phyloP scores from a whole-genome alignment of 2,888 invertebrate species.

The Drosophila kambysellisi region DNA sequence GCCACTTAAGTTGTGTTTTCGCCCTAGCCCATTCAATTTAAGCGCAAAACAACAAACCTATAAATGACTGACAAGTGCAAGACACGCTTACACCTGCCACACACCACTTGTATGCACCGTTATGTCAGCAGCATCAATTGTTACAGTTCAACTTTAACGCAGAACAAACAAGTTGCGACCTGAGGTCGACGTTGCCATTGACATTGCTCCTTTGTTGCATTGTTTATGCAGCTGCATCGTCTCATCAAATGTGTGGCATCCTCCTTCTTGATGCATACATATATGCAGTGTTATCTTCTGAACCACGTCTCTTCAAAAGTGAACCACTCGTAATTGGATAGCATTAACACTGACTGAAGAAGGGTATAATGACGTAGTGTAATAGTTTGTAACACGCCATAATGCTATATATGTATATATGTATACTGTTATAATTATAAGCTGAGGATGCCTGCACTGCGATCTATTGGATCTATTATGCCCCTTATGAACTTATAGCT shows the following conservation, averaged over 20 bases:
- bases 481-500: no score
- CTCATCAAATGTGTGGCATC: slow-evolving; percentile 25
- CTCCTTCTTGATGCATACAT: slow-evolving; percentile 1
- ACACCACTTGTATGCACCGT: not conserved
- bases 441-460: no score
- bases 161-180: slow-evolving; percentile 57
- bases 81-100: slow-evolving; percentile 25
- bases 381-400: not conserved
- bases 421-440: no score
- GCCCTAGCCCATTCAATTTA: slow-evolving; percentile 60
- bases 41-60: slow-evolving; percentile 68
- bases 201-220: slow-evolving; percentile 55
- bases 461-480: no score
- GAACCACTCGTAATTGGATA: slow-evolving; percentile 1
- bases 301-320: slow-evolving; percentile 3
- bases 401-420: no score
- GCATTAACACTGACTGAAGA: not conserved
- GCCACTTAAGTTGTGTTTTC: slow-evolving; percentile 23
- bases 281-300: not conserved
- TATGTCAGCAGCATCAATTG: slow-evolving; percentile 64
- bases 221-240: slow-evolving; percentile 73
- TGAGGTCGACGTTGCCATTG: slow-evolving; percentile 39
- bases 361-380: not conserved
- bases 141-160: slow-evolving; percentile 60
- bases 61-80: slow-evolving; percentile 64